Evolutionary conservation across 2,113 vertebrate genomes (phyloP).

Genomic region (Melozone crissalis): DNA sequence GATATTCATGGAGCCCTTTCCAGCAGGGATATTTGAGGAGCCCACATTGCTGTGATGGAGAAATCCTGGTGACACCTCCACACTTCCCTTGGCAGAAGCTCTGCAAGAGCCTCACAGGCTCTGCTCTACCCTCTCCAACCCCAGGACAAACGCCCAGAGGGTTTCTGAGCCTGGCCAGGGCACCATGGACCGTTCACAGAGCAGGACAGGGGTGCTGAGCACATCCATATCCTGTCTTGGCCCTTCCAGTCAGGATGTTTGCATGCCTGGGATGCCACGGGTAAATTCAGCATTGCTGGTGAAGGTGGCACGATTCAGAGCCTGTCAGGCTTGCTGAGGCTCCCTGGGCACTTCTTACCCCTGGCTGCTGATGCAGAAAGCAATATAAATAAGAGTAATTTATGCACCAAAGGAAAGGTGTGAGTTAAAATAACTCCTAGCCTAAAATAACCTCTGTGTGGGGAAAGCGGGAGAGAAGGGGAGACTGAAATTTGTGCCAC

Average conservation of each 20-base stretch:
- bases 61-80: neutral
- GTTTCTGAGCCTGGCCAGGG: neutral
- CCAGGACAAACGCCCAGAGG: neutral
- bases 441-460: neutral
- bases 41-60: neutral
- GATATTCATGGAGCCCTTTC: neutral
- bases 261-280: neutral
- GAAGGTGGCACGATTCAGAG: neutral
- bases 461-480: neutral
- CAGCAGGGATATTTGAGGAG: neutral
- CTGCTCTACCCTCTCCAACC: neutral
- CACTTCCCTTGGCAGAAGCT: neutral
- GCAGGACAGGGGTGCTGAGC: neutral
- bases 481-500: neutral
- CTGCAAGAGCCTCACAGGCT: neutral
- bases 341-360: neutral
- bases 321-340: neutral
- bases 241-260: neutral
- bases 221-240: accelerated
- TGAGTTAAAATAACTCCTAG: neutral
- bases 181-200: accelerated
- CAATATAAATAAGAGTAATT: conserved; percentile 18
- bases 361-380: conserved; percentile 8
- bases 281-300: neutral
- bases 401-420: conserved; percentile 43